Evolutionary conservation across 2,113 vertebrate genomes (phyloP).

Genomic region (Rallus limicola): DNA sequence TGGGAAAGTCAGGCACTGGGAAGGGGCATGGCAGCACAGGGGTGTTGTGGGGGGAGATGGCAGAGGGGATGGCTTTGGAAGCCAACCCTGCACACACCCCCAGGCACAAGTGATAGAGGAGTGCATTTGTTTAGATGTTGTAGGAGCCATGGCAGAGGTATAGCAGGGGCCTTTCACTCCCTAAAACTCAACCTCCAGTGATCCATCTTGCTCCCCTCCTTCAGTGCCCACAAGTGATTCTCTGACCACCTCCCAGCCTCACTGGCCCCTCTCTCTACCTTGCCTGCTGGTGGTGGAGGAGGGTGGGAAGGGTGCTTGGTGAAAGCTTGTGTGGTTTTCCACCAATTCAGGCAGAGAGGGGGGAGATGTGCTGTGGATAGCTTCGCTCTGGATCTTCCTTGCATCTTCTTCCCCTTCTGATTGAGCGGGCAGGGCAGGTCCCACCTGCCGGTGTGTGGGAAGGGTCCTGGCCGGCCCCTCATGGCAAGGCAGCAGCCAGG

Average conservation of each 20-base stretch:
- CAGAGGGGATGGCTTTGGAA: not conserved
- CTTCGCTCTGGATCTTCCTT: not conserved
- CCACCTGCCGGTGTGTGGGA: rapidly evolving
- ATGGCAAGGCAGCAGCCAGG: rapidly evolving
- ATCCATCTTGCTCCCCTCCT: not conserved
- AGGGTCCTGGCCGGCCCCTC: not conserved
- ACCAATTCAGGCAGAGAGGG: not conserved
- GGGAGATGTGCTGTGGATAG: not conserved
- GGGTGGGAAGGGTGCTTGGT: not conserved
- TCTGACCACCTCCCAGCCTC: not conserved
- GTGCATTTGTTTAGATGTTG: no score
- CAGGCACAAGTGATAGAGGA: not conserved
- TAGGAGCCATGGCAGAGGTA: not conserved
- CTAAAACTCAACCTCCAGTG: not conserved
- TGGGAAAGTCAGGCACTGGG: rapidly evolving
- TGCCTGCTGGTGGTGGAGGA: not conserved
- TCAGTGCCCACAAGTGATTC: not conserved
- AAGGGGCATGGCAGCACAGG: not conserved
- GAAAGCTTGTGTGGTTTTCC: not conserved
- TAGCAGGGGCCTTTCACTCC: not conserved
- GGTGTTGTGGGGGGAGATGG: not conserved
- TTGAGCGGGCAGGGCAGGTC: not conserved
- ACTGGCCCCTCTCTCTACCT: not conserved
- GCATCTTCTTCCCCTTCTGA: not conserved
- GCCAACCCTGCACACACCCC: not conserved